These are phyloP conservation scores for Amia ocellicauda DNA, from an alignment of 2,113 vertebrate genomes.

Conservation along the genomic window DNA sequence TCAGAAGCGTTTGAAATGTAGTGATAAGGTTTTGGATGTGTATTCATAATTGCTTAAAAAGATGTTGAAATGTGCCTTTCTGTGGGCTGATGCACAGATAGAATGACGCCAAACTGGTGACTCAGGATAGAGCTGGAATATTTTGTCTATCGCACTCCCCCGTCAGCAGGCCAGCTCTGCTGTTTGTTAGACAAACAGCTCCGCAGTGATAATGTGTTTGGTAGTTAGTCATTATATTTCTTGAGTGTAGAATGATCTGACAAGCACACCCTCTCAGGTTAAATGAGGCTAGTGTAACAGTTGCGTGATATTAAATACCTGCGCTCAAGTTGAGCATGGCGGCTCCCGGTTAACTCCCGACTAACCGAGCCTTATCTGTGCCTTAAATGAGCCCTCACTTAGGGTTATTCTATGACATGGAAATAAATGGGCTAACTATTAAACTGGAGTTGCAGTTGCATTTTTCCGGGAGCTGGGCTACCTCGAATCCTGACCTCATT, in stretches of 20 bases:
- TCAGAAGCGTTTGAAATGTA: neutral
- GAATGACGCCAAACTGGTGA: neutral
- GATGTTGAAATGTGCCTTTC: slow-evolving; percentile 7
- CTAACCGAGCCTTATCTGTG: neutral
- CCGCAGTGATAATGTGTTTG: slow-evolving; percentile 7
- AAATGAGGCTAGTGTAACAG: slow-evolving; percentile 8
- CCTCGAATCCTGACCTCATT: no score
- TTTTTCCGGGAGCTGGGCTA: neutral
- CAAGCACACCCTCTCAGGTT: slow-evolving; percentile 1
- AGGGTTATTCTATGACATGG: neutral
- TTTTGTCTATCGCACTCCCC: slow-evolving; percentile 9
- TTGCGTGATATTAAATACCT: neutral
- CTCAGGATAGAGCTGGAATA: neutral
- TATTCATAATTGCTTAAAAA: no score
- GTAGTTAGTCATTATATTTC: slow-evolving; percentile 22
- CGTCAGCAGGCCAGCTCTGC: neutral
- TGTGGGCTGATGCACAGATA: neutral
- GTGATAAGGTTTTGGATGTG: no score
- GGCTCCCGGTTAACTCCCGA: slow-evolving; percentile 4
- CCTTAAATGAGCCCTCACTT: neutral
- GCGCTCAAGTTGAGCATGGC: neutral
- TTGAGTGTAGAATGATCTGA: slow-evolving; percentile 5
- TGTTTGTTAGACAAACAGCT: slow-evolving; percentile 18
- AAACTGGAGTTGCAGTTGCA: neutral
- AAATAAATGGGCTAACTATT: neutral